Base-by-base conservation (phyloP, 2,797 vertebrate genomes). In the Syndactyla subalaris region DNA sequence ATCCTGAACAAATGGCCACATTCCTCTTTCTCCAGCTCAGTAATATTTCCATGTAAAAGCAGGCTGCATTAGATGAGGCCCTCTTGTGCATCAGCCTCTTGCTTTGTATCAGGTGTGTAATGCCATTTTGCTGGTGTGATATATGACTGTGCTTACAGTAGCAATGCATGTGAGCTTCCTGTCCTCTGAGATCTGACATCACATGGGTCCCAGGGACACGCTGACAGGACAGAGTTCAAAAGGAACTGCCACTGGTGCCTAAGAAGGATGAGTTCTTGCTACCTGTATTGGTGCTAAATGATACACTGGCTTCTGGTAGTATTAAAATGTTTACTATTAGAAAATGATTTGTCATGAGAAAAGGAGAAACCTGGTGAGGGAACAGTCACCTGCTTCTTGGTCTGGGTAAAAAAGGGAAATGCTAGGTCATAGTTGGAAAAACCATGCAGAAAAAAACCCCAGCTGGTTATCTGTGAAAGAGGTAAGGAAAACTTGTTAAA, bases 141-240 rank as follows among this genome's bases (percentile, higher is more conserved):
- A 5, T 32, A 7, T 78, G 62, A n/a, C 57, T 15, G 85, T 46
- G 24, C 18, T 20, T 32, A 8, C 23, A 39, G n/a, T 7, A 86
- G 34, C 10, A 45, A 16, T 43, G 58, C 24, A 29, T 0, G 0
- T 41, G 45, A 52, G 5, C 38, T 66, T 34, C 23, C 12, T 52
- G 32, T 58, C 22, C 71, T 66, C 20, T 21, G 72, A 48, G 14
- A 14, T 58, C 22, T 59, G 48, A 21, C 9, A 65, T 52, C 63
- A 23, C 2, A 3, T 7, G 26, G 58, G 22, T 24, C 24, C 8
- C 4, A 4, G 46, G 34, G 36, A 22, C 7, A 10, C 27, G 46
- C 52, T 36, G 61, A 62, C n/a, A 68, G 32, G 41, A 74, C 19
- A 85, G 58, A 41, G 34, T 74, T 45, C 41, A 52, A 63, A 46